Evolutionary conservation across 2,113 vertebrate species (phyloP).

Genomic region (Falco punctatus): DNA sequence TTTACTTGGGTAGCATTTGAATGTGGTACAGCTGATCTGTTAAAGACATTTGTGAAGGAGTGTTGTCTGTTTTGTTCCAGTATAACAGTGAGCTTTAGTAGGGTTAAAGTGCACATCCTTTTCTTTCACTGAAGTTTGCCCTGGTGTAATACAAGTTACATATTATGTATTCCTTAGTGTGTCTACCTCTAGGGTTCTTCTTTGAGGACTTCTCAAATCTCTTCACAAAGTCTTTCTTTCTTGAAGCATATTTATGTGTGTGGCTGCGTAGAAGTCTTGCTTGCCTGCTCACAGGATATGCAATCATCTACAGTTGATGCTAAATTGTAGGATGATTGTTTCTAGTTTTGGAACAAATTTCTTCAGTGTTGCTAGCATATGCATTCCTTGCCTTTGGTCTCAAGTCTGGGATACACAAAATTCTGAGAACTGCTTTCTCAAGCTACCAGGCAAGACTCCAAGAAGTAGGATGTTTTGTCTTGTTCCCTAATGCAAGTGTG

Average conservation of each 20-base stretch:
- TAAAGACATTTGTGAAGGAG: not conserved
- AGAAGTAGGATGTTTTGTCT: not conserved
- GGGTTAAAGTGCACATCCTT: not conserved
- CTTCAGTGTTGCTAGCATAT: not conserved
- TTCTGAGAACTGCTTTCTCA: not conserved
- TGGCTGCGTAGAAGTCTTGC: not conserved
- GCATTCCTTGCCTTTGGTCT: not conserved
- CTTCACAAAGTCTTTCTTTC: not conserved
- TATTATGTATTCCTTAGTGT: not conserved
- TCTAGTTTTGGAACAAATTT: not conserved
- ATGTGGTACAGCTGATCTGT: not conserved
- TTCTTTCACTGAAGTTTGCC: not conserved
- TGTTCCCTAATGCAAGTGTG: not conserved
- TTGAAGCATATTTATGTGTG: not conserved
- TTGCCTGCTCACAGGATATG: not conserved
- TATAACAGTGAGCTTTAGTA: not conserved
- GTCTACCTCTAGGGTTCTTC: not conserved
- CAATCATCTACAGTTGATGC: not conserved
- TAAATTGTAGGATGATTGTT: not conserved
- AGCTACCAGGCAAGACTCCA: not conserved
- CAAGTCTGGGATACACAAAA: not conserved
- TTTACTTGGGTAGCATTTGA: not conserved
- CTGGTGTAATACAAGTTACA: not conserved
- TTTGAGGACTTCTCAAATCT: not conserved
- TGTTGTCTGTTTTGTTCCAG: not conserved